Conservation (phyloP, 2,113 vertebrate species). For the Campylomormyrus tamandua region DNA sequence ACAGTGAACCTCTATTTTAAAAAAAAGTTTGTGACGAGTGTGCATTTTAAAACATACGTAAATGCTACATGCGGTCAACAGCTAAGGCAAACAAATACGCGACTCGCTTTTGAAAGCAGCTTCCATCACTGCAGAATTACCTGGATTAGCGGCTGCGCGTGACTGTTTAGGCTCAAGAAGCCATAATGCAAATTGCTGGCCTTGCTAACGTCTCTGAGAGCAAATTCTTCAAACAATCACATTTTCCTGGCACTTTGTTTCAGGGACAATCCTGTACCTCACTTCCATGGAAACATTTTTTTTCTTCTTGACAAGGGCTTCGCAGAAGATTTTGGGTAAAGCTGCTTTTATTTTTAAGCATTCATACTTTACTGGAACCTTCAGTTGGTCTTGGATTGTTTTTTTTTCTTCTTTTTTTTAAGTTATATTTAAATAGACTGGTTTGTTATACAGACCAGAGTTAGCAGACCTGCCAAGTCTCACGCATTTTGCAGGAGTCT, state of each 20-base stretch:
- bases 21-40: neutral
- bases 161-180: neutral
- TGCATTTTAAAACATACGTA: neutral
- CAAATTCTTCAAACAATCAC: constrained; percentile 14
- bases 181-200: neutral
- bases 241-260: constrained; percentile 18
- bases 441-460: neutral
- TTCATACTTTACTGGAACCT: neutral
- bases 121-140: neutral
- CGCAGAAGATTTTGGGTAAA: neutral
- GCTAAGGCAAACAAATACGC: neutral
- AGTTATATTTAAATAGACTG: neutral
- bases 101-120: neutral
- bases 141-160: neutral
- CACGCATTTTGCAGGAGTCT: neutral
- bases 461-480: neutral
- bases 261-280: neutral
- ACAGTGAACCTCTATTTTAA: neutral
- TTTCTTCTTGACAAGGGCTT: neutral
- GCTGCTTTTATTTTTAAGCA: neutral
- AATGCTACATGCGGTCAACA: neutral
- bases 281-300: constrained; percentile 11
- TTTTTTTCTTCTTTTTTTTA: neutral
- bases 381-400: neutral
- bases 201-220: neutral